phyloP scores from a whole-genome alignment of 2,797 vertebrate genomes.

The Simalia tracyae region DNA sequence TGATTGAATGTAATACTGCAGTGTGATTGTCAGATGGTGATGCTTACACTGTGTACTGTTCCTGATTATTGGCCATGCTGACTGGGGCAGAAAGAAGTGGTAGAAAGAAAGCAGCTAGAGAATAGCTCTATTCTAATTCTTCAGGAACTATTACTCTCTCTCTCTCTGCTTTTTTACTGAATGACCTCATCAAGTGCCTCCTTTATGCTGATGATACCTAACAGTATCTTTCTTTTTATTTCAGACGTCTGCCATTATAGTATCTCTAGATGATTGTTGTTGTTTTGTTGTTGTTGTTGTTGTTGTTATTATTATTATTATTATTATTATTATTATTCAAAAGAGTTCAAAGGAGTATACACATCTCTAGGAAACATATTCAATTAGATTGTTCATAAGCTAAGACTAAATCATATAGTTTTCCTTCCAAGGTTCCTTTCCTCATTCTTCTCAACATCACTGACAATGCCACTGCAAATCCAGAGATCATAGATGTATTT shows the following conservation, averaged over 20 bases:
- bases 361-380: neutral
- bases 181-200: neutral
- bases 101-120: neutral
- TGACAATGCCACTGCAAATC: neutral
- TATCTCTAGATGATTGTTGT: too few relatives aligned
- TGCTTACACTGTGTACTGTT: neutral
- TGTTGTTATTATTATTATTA: neutral
- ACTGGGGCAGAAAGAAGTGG: neutral
- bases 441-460: neutral
- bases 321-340: neutral
- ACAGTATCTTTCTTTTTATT: too few relatives aligned
- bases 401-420: neutral
- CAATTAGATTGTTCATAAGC: neutral
- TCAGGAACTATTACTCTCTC: neutral
- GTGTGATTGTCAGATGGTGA: neutral
- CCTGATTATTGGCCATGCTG: neutral
- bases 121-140: neutral
- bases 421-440: too few relatives aligned
- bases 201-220: neutral
- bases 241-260: neutral
- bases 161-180: neutral
- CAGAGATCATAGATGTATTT: neutral
- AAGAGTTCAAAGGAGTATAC: neutral
- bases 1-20: neutral
- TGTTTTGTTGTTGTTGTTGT: too few relatives aligned